Evolutionary conservation across 2,888 invertebrate species (phyloP), one percentile per base, ranked within the genome.

Genomic region (Pseudococcus longispinus): DNA sequence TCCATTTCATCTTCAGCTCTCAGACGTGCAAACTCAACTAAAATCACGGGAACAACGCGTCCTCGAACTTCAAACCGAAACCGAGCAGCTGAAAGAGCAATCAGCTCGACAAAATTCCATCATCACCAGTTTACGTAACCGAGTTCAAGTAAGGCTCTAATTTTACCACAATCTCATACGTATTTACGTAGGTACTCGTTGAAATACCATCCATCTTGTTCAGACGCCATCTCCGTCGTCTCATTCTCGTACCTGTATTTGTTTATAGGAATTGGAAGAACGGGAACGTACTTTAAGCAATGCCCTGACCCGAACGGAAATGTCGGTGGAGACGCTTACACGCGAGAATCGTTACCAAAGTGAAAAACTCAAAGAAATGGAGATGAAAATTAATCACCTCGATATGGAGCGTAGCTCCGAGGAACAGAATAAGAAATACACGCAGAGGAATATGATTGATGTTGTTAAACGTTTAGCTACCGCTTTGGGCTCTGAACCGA

Each of bases 51-150:
- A 95, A 89, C 94, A 95, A 90, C 92, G 94, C 89, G 93, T 94
- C 89, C 91, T 94, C 89, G 96, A 96, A 89, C 93, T 96, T 88
- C 95, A 95, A 90, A 93, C 94, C 42, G 96, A 96, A 90, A 94
- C 94, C 23, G 95, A 96, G 89, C 95, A 95, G 90, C 91, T 95
- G 23, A 92, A 95, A 9, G 95, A 96, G 88, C 96, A 96, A 91
- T 93, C 95, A 82, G 96, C 96, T 0, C 92, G 96, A 55, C 96
- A 96, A 90, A 95, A 94, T 89, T 94, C 96, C 0, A 92, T 96
- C 77, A 95, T 96, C 89, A 93, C 93, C 3, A 96, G 96, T 0
- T 92, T 96, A 84, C 95, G 95, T 90, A 95, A 95, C 90, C 94
- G 96, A 88, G 93, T 96, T 70, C 92, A 92, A 90, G 92, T 92